These are phyloP conservation scores for Acanthosepion esculentum DNA, from an alignment of 2,888 invertebrate genomes.

Conservation along the genomic window DNA sequence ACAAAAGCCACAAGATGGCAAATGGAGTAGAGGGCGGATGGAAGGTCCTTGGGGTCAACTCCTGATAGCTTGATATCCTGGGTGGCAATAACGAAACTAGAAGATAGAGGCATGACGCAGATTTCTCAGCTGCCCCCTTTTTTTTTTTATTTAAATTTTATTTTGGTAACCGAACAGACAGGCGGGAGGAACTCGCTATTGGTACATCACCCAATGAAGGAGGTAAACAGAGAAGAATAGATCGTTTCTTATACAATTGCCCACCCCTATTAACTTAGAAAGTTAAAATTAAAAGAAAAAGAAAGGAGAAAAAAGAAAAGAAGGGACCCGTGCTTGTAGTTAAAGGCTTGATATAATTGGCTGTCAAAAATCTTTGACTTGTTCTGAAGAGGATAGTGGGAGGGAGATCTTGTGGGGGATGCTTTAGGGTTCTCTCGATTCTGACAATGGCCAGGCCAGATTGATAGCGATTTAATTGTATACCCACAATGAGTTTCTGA, in stretches of 20 bases:
- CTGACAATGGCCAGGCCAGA: background rate
- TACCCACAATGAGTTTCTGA: background rate
- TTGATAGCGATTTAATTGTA: background rate
- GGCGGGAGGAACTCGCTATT: background rate
- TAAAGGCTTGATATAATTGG: background rate
- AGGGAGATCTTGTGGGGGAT: background rate
- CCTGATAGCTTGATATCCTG: background rate
- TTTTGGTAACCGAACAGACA: background rate
- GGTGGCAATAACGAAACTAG: background rate
- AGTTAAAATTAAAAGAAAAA: background rate
- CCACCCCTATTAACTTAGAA: background rate
- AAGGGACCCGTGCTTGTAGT: background rate
- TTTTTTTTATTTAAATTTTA: background rate
- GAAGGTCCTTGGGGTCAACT: background rate
- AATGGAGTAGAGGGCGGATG: conserved; percentile 5
- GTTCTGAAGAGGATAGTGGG: background rate
- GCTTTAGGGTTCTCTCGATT: background rate
- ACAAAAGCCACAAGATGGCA: conserved; percentile 33
- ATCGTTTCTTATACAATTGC: background rate
- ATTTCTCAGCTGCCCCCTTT: background rate
- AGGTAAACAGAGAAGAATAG: no score
- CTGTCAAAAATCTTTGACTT: background rate
- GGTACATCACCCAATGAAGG: background rate
- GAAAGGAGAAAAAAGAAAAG: background rate
- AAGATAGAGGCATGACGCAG: background rate